Conservation (phyloP, 2,113 vertebrate genomes). For the Chaetops frenatus region DNA sequence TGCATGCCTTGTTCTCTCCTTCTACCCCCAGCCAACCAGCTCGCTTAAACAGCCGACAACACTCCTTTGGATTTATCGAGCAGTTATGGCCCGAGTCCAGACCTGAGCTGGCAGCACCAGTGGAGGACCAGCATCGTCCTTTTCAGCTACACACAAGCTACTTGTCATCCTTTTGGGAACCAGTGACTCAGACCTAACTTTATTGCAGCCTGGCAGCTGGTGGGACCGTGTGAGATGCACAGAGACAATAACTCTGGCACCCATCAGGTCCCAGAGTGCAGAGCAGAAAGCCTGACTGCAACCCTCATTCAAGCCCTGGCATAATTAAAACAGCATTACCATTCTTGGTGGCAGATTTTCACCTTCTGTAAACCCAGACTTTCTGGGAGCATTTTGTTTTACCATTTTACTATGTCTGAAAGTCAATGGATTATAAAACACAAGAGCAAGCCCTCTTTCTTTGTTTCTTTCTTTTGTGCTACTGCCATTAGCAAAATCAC, state of each 20-base stretch:
- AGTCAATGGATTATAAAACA: neutral
- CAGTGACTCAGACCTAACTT: constrained; percentile 78
- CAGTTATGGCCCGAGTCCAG: constrained; percentile 64
- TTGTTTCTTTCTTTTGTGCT: neutral
- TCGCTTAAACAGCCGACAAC: constrained; percentile 29
- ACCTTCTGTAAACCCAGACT: constrained; percentile 18
- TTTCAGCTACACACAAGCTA: constrained; percentile 68
- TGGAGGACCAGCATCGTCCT: constrained; percentile 52
- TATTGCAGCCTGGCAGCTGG: constrained; percentile 75
- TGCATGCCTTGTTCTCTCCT: neutral
- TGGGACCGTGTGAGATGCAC: constrained; percentile 54
- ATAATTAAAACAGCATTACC: constrained; percentile 74
- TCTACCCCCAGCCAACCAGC: neutral
- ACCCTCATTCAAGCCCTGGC: constrained; percentile 43
- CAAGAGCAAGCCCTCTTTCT: neutral
- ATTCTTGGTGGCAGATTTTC: constrained; percentile 38
- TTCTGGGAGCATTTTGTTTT: constrained; percentile 34
- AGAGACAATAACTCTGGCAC: constrained; percentile 53
- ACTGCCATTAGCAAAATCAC: neutral
- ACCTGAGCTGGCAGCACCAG: constrained; percentile 58
- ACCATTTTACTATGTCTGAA: neutral
- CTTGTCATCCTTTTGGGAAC: constrained; percentile 75
- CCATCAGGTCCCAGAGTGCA: neutral
- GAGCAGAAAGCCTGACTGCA: constrained; percentile 52
- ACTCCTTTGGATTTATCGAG: constrained; percentile 39